Base-by-base conservation (phyloP, 2,888 invertebrate species). In the Tachina lurida region DNA sequence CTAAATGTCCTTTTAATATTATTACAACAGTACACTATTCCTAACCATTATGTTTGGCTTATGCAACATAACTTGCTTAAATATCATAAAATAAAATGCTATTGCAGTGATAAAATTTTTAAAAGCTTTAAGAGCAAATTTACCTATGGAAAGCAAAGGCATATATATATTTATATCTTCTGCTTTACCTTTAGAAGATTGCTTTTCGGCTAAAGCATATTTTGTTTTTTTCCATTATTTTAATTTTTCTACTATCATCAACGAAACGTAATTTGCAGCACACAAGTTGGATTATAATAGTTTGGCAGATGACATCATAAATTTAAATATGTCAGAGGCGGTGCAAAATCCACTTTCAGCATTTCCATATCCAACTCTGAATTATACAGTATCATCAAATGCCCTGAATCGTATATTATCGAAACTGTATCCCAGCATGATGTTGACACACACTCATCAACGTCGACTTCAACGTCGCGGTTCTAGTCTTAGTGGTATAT, bases 341-440 rank as follows among this genome's bases (percentile, higher is more conserved):
- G 58, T 63, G 43, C 13, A 49, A 43, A 60, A 63, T 68, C 43
- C 63, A 60, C 41, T n/a, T 56, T 22, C 3, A 76, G 19, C 60
- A 19, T 60, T 47, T 74, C 43, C 15, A 43, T 10, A 49, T 12
- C 8, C 13, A 10, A 4, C 60, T 22, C 22, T 19, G 17, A 39
- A 31, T 19, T 63, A 10, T 12, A 31, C 41, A 12, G 2, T 71
- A n/a, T n/a, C 31, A 65, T 10, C 47, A 49, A 41, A 78, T 12
- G 47, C 82, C n/a, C 47, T 79, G 9, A 89, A 88, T 60, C 88
- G 88, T 0, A 65, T 91, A 75, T 87, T 90, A 10, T 87, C 89
- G 58, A 84, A 88, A 60, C 65, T 91, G 19, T 88, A 88, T 49
- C 87, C 87, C 19, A 70, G 41, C 17, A 71, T 71, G 31, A 73